Evolutionary conservation across 53 echinoderm and acorn worm genomes (phyloP), one percentile per base, ranked within the genome.

Genomic region (Henricia sp.): DNA sequence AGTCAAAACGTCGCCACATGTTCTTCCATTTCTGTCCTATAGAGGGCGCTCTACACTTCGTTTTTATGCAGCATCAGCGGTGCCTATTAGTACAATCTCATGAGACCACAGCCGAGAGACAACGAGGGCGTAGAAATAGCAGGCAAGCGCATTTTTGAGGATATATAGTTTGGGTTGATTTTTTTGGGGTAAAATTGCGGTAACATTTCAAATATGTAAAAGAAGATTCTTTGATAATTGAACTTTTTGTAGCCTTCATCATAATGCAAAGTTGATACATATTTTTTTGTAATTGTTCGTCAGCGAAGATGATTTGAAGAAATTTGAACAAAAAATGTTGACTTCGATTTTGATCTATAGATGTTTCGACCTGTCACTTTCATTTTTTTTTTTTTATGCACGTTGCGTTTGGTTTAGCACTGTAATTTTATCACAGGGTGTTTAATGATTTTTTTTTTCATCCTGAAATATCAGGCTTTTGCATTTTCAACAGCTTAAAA

Each of bases 11-110:
- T 25, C 26, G 13, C 33, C 12, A 28, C 14, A 14, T 16, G 62
- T 70, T 70, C 70, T 70, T 70, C 70, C 70, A 70, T 70, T 44
- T 43, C 70, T 44, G 43, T 12, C 26, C 1, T 25, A 25, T 28
- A 70, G 27, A 27, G 70, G 70, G 70, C 37, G 14, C 70, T 46
- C 2, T 70, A 2, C 70, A 10, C 3, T 20, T 60, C 33, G 1
- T 27, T 55, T n/a, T 3, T 25, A 27, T 10, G 70, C 29, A 37
- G 17, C 24, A n/a, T 40, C 32, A 60, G 6, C 6, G 62, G 62
- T 60, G 62, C 62, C 62, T 60, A 60, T 2, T 6, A 6, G 29
- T 54, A 23, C n/a, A n/a, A n/a, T n/a, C n/a, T n/a, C n/a, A n/a
- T n/a, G n/a, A n/a, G n/a, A n/a, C n/a, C n/a, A n/a, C n/a, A n/a